Evolutionary conservation across 2,888 invertebrate species (phyloP).

Genomic region (Polydesmus complanatus): DNA sequence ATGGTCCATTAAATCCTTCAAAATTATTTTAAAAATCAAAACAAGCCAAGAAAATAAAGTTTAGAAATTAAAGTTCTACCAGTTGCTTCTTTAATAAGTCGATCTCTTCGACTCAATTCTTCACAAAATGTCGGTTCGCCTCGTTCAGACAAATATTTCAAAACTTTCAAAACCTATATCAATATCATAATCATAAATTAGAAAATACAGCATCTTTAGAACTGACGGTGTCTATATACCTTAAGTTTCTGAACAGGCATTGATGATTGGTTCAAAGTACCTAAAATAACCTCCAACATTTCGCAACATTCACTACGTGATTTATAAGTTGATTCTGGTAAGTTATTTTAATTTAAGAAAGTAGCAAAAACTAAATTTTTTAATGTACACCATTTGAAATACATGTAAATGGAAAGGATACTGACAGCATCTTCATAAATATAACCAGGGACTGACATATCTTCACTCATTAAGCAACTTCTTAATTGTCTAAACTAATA

Average conservation of each 20-base stretch:
- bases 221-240: background rate
- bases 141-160: background rate
- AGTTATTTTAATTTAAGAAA: background rate
- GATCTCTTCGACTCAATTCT: background rate
- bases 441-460: conserved; percentile 3
- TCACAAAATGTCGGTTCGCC: background rate
- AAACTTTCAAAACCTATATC: conserved; percentile 1
- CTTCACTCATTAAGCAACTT: background rate
- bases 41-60: background rate
- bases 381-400: no score
- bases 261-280: background rate
- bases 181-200: background rate
- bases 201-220: background rate
- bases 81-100: conserved; percentile 6
- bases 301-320: background rate
- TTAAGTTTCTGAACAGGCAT: background rate
- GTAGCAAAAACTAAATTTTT: no score
- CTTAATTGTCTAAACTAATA: background rate
- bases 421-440: conserved; percentile 6
- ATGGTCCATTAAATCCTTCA: background rate
- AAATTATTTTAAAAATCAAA: no score
- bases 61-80: no score
- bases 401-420: background rate
- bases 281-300: background rate
- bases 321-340: background rate